phyloP scores from a whole-genome alignment of 2,797 vertebrate genomes.

The Fratercula arctica region DNA sequence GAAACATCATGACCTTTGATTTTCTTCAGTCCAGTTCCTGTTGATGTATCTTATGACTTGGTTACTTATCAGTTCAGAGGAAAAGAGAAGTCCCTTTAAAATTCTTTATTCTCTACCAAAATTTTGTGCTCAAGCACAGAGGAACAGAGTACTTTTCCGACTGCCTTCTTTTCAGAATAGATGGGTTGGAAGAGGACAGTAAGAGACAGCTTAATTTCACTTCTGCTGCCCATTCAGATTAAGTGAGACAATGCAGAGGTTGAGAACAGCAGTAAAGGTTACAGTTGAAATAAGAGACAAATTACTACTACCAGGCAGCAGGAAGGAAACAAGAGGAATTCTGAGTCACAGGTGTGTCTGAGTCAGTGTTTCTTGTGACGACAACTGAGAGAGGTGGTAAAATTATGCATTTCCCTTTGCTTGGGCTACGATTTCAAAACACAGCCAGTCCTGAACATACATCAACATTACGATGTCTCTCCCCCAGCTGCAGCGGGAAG shows the following conservation, averaged over 20 bases:
- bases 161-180: background rate
- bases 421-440: background rate
- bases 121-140: background rate
- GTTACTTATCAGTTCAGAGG: background rate
- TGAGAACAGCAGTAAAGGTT: constrained; percentile 3
- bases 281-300: constrained; percentile 9
- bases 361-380: constrained; percentile 21
- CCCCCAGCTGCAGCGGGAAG: background rate
- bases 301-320: background rate
- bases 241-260: background rate
- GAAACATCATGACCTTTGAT: background rate
- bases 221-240: background rate
- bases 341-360: constrained; percentile 47
- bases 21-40: constrained; percentile 18
- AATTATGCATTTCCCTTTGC: constrained; percentile 4
- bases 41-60: background rate
- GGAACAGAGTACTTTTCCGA: background rate
- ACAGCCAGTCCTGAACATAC: background rate
- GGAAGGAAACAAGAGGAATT: constrained; percentile 30
- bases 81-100: background rate
- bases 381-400: background rate
- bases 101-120: background rate
- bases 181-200: background rate
- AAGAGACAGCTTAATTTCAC: constrained; percentile 18
- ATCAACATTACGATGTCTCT: fast-evolving